phyloP scores from a whole-genome alignment of 1,140 invertebrate genomes.

The Hetaerina americana region DNA sequence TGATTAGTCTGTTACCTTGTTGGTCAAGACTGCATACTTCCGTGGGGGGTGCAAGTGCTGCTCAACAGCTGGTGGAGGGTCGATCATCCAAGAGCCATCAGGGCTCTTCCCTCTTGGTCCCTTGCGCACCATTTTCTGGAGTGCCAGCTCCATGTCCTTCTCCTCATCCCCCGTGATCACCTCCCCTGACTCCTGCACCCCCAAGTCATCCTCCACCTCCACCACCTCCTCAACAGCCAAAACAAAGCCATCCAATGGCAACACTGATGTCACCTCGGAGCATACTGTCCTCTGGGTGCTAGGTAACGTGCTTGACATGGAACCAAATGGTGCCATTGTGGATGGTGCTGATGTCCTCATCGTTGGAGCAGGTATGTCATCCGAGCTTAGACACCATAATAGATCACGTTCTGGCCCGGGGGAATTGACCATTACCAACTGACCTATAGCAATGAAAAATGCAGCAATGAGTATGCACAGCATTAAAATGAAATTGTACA shows the following conservation, averaged over 20 bases:
- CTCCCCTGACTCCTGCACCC: background rate
- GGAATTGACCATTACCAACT: constrained; percentile 53
- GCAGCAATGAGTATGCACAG: too few species aligned
- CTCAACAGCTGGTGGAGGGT: constrained; percentile 52
- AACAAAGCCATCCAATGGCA: constrained; percentile 66
- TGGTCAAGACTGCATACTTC: constrained; percentile 73
- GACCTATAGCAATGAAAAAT: constrained; percentile 42
- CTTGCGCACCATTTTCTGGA: background rate
- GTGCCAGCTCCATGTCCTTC: background rate
- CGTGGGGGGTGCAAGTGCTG: constrained; percentile 60
- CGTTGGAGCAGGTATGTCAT: constrained; percentile 48
- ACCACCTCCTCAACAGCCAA: constrained; percentile 64
- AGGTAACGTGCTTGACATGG: too few species aligned
- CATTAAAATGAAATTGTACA: too few species aligned
- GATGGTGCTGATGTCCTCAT: constrained; percentile 43
- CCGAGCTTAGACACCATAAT: constrained; percentile 61
- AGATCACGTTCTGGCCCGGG: constrained; percentile 37
- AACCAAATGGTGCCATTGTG: constrained; percentile 25
- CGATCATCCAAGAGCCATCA: constrained; percentile 20
- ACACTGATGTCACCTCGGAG: constrained; percentile 32
- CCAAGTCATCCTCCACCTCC: constrained; percentile 33
- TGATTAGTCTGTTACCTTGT: constrained; percentile 58
- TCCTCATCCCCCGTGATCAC: background rate
- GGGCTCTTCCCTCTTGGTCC: background rate
- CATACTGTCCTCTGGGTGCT: background rate